These are phyloP conservation scores for Lamellibrachia columna DNA, from an alignment of 2,888 invertebrate species.

Conservation along the genomic window DNA sequence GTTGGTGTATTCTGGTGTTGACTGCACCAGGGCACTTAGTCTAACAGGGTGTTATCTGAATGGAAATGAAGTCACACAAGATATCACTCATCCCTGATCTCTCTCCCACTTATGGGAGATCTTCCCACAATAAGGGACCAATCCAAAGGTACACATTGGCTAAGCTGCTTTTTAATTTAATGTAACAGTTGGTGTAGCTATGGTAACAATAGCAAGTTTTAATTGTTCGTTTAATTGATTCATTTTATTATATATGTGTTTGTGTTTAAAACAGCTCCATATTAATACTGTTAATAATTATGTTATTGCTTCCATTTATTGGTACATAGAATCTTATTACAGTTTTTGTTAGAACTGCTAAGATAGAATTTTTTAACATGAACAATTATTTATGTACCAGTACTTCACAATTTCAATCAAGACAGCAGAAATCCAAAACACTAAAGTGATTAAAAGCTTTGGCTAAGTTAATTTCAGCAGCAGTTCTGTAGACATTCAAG, in stretches of 20 bases:
- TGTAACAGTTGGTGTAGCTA: neutral
- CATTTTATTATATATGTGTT: too few species aligned
- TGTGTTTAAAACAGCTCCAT: too few species aligned
- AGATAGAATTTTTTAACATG: too few species aligned
- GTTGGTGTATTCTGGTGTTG: neutral
- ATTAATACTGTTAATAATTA: too few species aligned
- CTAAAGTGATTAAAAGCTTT: neutral
- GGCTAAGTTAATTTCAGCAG: neutral
- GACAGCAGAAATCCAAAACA: too few species aligned
- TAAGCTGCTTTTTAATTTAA: neutral
- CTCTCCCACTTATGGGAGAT: neutral
- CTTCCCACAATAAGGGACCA: neutral
- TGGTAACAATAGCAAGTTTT: too few species aligned
- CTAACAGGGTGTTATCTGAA: neutral
- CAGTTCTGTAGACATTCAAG: neutral
- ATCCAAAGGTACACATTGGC: neutral
- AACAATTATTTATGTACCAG: too few species aligned
- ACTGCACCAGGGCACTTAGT: neutral
- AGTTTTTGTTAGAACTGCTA: too few species aligned
- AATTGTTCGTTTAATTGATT: too few species aligned
- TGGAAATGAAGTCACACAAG: conserved; percentile 12
- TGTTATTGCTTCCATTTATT: too few species aligned
- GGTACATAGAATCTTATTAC: too few species aligned
- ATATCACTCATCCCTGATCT: neutral
- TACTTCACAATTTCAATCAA: too few species aligned